Conservation (phyloP, 1,140 invertebrate species). For the Caligus rogercresseyi region DNA sequence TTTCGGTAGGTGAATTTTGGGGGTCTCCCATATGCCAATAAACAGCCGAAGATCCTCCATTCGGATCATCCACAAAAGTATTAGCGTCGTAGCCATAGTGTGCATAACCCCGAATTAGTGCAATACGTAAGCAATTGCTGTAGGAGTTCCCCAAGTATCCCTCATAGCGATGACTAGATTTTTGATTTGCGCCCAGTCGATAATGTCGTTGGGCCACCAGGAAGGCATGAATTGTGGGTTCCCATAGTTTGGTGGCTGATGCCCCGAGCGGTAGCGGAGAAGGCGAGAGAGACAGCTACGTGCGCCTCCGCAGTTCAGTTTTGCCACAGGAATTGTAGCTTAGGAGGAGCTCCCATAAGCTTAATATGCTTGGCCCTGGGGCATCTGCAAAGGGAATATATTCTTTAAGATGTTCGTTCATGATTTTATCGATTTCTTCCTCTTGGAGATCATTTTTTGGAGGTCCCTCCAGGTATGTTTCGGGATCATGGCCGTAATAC, state of each 20-base stretch:
- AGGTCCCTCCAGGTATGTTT: background rate
- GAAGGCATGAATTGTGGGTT: constrained; percentile 6
- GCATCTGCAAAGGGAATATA: background rate
- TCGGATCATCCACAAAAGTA: constrained; percentile 4
- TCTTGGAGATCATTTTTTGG: background rate
- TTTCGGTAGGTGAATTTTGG: background rate
- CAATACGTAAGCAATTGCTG: constrained; percentile 15
- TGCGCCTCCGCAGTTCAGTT: constrained; percentile 14
- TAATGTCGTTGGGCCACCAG: constrained; percentile 18
- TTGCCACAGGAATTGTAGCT: constrained; percentile 8
- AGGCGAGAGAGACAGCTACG: constrained; percentile 1
- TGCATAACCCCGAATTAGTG: constrained; percentile 7
- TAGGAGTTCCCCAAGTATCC: constrained; percentile 11
- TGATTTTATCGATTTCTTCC: background rate
- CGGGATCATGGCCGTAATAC: constrained; percentile 11
- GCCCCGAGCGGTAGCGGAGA: background rate
- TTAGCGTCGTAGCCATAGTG: constrained; percentile 9
- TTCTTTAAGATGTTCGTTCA: background rate
- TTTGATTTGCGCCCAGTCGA: constrained; percentile 18
- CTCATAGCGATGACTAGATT: constrained; percentile 17
- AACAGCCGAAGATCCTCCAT: background rate
- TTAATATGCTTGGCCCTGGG: background rate
- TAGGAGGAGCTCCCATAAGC: background rate
- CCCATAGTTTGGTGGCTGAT: constrained; percentile 11
- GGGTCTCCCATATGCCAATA: background rate